Evolutionary conservation across 2,113 vertebrate genomes (phyloP).

Genomic region (Pongo pygmaeus): DNA sequence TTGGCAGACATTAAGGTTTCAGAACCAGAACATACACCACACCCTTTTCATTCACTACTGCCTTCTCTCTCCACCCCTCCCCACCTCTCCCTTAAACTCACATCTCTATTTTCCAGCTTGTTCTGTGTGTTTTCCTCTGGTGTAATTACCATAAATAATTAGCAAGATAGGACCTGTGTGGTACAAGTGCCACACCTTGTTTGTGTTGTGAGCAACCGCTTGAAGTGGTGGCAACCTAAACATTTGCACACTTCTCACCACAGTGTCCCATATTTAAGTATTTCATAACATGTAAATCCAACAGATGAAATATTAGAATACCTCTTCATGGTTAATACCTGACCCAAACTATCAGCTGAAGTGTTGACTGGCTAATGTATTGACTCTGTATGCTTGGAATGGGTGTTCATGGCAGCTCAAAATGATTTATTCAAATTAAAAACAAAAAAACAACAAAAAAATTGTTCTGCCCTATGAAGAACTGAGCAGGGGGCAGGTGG

Average conservation of each 20-base stretch:
- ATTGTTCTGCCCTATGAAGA: slow-evolving; percentile 54
- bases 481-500: not conserved
- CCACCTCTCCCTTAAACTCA: not conserved
- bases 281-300: slow-evolving; percentile 51
- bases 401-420: not conserved
- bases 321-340: not conserved
- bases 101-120: slow-evolving; percentile 75
- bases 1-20: not conserved
- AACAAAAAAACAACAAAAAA: slow-evolving; percentile 34
- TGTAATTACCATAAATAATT: slow-evolving; percentile 81
- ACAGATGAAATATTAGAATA: not conserved
- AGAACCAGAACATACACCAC: not conserved
- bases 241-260: slow-evolving; percentile 36
- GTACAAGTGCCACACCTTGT: slow-evolving; percentile 74
- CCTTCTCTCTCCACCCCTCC: not conserved
- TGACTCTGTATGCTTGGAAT: slow-evolving; percentile 35
- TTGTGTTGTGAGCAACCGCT: slow-evolving; percentile 78
- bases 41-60: not conserved
- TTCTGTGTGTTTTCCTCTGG: slow-evolving; percentile 64
- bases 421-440: slow-evolving; percentile 55
- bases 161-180: slow-evolving; percentile 81
- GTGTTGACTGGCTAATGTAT: not conserved
- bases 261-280: slow-evolving; percentile 28
- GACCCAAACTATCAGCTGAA: not conserved
- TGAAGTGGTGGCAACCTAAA: slow-evolving; percentile 73